A percentile compares a stretch with the other conserved stretches of the same genome.
These are phyloP conservation scores for Onthophagus sagittarius DNA, from an alignment of 2,888 invertebrate species.

Conservation along the genomic window DNA sequence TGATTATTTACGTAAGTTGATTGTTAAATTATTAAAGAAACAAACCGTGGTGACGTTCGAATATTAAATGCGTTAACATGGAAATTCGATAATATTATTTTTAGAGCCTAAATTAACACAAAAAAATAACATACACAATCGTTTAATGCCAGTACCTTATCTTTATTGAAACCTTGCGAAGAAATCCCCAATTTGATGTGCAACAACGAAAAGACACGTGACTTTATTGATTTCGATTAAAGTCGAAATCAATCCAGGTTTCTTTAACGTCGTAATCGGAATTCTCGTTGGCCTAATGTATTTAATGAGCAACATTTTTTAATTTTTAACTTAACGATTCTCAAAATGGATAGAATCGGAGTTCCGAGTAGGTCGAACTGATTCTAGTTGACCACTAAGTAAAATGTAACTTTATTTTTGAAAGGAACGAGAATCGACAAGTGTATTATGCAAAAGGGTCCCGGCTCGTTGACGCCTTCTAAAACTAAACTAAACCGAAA, in stretches of 20 bases:
- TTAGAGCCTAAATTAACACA: background rate
- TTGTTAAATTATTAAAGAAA: background rate
- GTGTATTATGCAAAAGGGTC: too few species aligned
- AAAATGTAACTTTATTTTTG: too few species aligned
- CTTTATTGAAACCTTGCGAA: conserved; percentile 20
- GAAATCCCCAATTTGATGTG: conserved; percentile 34
- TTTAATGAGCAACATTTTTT: background rate
- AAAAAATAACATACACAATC: background rate
- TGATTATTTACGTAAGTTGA: background rate
- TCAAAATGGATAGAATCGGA: background rate
- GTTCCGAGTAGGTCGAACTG: background rate
- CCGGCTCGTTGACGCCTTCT: too few species aligned
- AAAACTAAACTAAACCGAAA: too few species aligned
- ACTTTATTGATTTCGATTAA: conserved; percentile 39
- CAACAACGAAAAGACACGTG: conserved; percentile 37
- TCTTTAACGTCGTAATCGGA: background rate
- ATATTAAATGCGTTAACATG: background rate
- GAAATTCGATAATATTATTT: background rate
- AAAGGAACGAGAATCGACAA: too few species aligned
- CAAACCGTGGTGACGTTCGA: background rate
- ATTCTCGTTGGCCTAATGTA: conserved; percentile 6
- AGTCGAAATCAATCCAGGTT: conserved; percentile 27
- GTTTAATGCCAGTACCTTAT: background rate
- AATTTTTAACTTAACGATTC: too few species aligned
- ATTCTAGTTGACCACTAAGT: background rate